Conservation (phyloP, 2,888 invertebrate genomes). For the Ectemnius cavifrons region DNA sequence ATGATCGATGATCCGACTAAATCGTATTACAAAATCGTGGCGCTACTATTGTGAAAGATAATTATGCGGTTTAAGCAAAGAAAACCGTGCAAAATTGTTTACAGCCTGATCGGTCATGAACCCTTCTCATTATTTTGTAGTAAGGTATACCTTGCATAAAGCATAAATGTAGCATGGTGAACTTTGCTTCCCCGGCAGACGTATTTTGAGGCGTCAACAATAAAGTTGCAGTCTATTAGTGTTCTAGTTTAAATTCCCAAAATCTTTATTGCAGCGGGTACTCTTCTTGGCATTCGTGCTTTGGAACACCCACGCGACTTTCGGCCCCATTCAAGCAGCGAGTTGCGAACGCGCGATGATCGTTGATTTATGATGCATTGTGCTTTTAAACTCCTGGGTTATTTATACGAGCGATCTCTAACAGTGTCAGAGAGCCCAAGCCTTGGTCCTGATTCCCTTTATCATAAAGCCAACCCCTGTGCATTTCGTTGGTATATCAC, state of each 20-base stretch:
- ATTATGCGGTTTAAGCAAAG: neutral
- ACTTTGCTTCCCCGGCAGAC: too few relatives aligned
- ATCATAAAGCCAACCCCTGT: conserved; percentile 30
- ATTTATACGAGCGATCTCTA: conserved; percentile 48
- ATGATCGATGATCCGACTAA: conserved; percentile 20
- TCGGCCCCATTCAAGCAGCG: conserved; percentile 26
- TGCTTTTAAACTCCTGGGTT: conserved; percentile 60
- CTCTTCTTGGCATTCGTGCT: conserved; percentile 14
- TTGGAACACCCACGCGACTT: conserved; percentile 42
- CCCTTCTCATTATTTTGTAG: conserved; percentile 30
- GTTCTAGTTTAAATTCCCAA: neutral
- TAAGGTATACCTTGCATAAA: conserved; percentile 15
- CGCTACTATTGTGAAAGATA: conserved; percentile 1
- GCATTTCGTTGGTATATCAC: conserved; percentile 65
- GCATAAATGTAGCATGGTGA: too few relatives aligned
- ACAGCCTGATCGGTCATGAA: conserved; percentile 39
- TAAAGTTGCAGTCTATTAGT: too few relatives aligned
- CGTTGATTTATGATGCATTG: conserved; percentile 68
- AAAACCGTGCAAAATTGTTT: conserved; percentile 6
- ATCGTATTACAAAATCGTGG: neutral
- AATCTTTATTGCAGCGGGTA: conserved; percentile 11
- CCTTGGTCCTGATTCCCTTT: conserved; percentile 37
- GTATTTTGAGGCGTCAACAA: too few relatives aligned
- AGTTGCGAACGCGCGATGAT: conserved; percentile 50
- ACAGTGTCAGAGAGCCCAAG: conserved; percentile 30